These are phyloP conservation scores for Vespertilio murinus DNA, from an alignment of 2,797 vertebrate genomes.

Conservation along the genomic window DNA sequence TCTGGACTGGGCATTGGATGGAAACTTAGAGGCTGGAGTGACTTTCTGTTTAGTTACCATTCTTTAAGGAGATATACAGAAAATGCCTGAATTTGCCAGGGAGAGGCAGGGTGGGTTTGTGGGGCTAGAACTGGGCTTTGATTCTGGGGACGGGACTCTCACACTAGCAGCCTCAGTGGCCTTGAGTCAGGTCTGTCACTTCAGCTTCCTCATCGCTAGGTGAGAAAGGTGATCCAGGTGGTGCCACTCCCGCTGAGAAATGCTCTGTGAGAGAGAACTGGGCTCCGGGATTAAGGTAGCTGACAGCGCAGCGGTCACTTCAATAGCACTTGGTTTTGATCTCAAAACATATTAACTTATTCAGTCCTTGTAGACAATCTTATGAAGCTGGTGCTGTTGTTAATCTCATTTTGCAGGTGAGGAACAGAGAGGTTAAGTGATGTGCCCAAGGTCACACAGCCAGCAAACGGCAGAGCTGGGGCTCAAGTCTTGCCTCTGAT, in stretches of 20 bases:
- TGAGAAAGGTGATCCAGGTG: background rate
- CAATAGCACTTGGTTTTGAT: background rate
- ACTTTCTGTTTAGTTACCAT: background rate
- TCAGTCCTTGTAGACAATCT: background rate
- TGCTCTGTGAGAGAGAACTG: background rate
- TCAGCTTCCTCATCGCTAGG: background rate
- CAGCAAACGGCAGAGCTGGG: background rate
- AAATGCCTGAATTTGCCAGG: background rate
- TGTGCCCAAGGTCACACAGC: background rate
- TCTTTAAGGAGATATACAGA: background rate
- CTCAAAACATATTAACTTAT: background rate
- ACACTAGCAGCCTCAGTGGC: background rate
- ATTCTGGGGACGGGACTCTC: background rate
- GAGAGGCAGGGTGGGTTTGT: background rate
- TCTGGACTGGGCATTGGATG: background rate
- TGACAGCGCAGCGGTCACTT: background rate
- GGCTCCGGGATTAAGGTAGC: background rate
- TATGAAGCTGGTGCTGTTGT: background rate
- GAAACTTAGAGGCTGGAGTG: background rate
- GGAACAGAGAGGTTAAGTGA: background rate
- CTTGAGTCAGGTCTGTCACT: background rate
- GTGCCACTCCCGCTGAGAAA: background rate
- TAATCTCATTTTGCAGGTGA: background rate
- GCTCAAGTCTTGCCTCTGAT: background rate
- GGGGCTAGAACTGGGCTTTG: background rate